Evolutionary conservation across 2,888 invertebrate genomes (phyloP).

Genomic region (Stenolophus ochropezus): DNA sequence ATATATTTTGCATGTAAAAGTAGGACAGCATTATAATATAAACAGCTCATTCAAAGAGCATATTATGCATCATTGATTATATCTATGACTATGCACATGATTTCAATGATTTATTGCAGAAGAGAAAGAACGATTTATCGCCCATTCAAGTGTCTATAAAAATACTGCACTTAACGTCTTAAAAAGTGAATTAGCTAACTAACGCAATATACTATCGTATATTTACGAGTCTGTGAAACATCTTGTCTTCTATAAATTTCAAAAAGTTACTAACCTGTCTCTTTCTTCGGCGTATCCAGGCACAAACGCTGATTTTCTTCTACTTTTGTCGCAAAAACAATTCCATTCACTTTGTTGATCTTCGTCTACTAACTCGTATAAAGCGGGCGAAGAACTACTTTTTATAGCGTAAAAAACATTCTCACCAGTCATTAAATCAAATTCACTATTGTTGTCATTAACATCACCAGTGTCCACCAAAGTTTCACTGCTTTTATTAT

Average conservation of each 20-base stretch:
- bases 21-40: constrained; percentile 14
- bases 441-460: constrained; percentile 44
- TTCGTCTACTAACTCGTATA: constrained; percentile 67
- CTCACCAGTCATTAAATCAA: constrained; percentile 66
- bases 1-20: constrained; percentile 2
- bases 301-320: constrained; percentile 76
- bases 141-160: neutral
- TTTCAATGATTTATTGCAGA: constrained; percentile 11
- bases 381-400: constrained; percentile 77
- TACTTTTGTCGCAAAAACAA: constrained; percentile 71
- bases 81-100: neutral
- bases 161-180: constrained; percentile 13
- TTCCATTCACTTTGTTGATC: constrained; percentile 28
- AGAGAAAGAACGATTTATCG: constrained; percentile 13
- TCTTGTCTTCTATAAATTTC: neutral
- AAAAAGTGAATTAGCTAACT: constrained; percentile 4
- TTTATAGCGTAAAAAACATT: constrained; percentile 72
- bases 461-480: constrained; percentile 43
- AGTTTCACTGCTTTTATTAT: constrained; percentile 57
- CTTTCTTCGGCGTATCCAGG: constrained; percentile 63
- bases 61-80: constrained; percentile 24
- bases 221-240: neutral
- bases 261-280: constrained; percentile 62
- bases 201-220: too few relatives aligned
- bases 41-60: neutral